These are phyloP conservation scores for Condylostylus longicornis DNA, from an alignment of 1,140 invertebrate species.

Conservation along the genomic window DNA sequence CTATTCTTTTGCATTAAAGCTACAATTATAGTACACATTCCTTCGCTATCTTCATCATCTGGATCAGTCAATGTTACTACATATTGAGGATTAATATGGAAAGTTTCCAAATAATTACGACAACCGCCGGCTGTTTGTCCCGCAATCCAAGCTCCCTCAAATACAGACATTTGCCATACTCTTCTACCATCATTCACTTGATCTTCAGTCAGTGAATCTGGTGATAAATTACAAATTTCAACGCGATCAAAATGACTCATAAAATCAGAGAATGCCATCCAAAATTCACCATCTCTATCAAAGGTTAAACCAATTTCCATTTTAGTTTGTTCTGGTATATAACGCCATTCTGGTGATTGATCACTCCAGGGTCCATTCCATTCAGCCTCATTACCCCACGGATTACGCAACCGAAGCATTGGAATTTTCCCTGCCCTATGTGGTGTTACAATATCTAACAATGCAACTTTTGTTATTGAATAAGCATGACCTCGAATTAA, in stretches of 20 bases:
- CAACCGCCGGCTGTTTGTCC: constrained; percentile 92
- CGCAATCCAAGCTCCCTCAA: constrained; percentile 80
- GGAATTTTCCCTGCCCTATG: constrained; percentile 68
- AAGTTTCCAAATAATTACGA: constrained; percentile 90
- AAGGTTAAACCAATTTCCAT: constrained; percentile 80
- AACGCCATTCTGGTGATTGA: constrained; percentile 83
- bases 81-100: constrained; percentile 94
- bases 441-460: constrained; percentile 76
- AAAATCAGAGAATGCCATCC: constrained; percentile 86
- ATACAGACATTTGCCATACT: constrained; percentile 88
- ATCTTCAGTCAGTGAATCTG: constrained; percentile 75
- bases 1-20: constrained; percentile 91
- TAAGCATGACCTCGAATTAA: constrained; percentile 92
- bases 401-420: constrained; percentile 74
- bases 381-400: constrained; percentile 95
- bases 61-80: constrained; percentile 73
- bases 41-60: constrained; percentile 83
- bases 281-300: constrained; percentile 95
- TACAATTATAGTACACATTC: constrained; percentile 85
- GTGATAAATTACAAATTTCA: constrained; percentile 93
- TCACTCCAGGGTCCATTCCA: constrained; percentile 98
- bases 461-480: constrained; percentile 82
- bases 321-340: constrained; percentile 81
- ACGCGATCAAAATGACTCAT: constrained; percentile 55
- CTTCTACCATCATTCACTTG: constrained; percentile 50